A percentile compares a stretch with the other conserved stretches of the same genome.
phyloP scores from a whole-genome alignment of 2,888 invertebrate species.

The Luperina nickerlii region DNA sequence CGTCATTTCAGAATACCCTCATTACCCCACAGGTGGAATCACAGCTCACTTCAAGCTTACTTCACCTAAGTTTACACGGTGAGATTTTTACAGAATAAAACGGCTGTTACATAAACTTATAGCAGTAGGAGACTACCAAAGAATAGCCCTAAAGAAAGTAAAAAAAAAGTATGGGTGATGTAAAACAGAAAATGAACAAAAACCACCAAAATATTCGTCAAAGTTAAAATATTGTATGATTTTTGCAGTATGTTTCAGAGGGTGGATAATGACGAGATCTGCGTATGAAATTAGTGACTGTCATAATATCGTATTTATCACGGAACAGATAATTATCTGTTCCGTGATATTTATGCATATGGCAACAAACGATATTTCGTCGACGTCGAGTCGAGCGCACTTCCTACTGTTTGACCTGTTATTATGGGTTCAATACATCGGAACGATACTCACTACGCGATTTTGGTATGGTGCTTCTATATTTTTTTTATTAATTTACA shows the following conservation, averaged over 20 bases:
- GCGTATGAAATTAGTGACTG: constrained; percentile 72
- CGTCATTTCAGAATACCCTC: too few relatives aligned
- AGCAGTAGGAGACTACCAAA: neutral
- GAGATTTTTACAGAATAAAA: neutral
- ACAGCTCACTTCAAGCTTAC: neutral
- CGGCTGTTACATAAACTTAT: neutral
- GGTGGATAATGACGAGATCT: neutral
- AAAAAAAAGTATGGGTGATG: too few relatives aligned
- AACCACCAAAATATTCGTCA: neutral
- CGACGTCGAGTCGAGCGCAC: constrained; percentile 71
- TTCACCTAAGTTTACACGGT: neutral
- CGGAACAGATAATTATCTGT: too few relatives aligned
- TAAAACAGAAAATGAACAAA: too few relatives aligned
- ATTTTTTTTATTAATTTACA: neutral
- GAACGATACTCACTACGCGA: constrained; percentile 72
- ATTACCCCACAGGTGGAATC: too few relatives aligned
- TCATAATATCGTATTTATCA: constrained; percentile 72
- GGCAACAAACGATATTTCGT: constrained; percentile 71
- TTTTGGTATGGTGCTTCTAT: constrained; percentile 24
- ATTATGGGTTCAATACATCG: constrained; percentile 81
- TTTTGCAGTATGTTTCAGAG: constrained; percentile 4
- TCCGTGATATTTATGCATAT: constrained; percentile 62
- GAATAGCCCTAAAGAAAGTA: too few relatives aligned
- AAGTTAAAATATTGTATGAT: constrained; percentile 10
- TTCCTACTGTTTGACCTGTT: constrained; percentile 81